phyloP scores from a whole-genome alignment of 2,797 vertebrate genomes.

The Clarias pachynema region DNA sequence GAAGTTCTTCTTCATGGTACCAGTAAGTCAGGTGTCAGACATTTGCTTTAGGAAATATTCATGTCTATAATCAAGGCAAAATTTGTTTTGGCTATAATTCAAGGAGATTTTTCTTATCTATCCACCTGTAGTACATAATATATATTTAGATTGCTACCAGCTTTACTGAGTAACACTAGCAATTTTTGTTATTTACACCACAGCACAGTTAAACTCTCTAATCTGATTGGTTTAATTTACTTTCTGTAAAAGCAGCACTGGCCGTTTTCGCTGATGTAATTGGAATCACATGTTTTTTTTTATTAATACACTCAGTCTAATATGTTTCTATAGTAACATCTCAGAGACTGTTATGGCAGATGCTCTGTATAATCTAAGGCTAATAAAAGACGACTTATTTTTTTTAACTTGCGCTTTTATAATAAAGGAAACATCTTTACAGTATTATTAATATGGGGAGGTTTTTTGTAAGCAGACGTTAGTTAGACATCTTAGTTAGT shows the following conservation, averaged over 20 bases:
- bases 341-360: not conserved
- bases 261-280: not conserved
- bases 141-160: not conserved
- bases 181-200: not conserved
- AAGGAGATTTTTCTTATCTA: not conserved
- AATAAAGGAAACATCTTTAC: not conserved
- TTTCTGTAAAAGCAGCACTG: not conserved
- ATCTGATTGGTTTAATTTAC: not conserved
- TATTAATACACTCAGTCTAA: not conserved
- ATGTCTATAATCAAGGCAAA: not conserved
- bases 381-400: not conserved
- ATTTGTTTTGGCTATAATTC: not conserved
- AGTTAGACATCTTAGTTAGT: no score
- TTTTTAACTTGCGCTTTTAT: no score
- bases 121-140: not conserved
- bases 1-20: no score
- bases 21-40: no score
- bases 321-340: slow-evolving; percentile 5
- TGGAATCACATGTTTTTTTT: not conserved
- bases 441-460: not conserved
- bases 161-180: not conserved
- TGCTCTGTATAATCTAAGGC: not conserved
- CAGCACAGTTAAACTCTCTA: not conserved
- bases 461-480: not conserved
- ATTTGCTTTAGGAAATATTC: no score